Evolutionary conservation across 2,113 vertebrate genomes (phyloP), one percentile per base, ranked within the genome.

Genomic region (Chamaea fasciata): DNA sequence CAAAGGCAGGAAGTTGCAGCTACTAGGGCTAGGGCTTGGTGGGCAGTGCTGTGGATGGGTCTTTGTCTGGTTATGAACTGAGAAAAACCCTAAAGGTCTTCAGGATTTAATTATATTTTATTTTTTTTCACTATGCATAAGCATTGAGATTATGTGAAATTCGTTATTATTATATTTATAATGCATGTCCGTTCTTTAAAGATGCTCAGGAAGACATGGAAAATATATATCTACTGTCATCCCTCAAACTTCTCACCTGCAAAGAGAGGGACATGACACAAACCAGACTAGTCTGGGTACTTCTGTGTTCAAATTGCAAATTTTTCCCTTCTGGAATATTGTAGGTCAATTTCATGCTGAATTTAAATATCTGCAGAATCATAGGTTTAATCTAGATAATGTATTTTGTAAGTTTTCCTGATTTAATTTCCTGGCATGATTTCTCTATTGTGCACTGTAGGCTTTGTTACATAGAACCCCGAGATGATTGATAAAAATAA

Each of bases 281-380:
- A 59, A 46, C 52, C 18, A 68, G 46, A 44, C 5, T 42, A 33
- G 5, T 39, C 64, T 79, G 44, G 80, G 27, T 50, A 60, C 11
- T 94, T 92, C 90, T 71, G 46, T 76, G 39, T 30, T 30, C 69
- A 82, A 90, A 93, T 84, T 76, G 47, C 46, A 87, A 55, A 68
- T 23, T 56, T 49, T 88, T 26, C 83, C 76, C 59, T n/a, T 94
- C 50, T 85, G 33, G 53, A 85, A 86, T 79, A 78, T 30, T 89
- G 42, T 27, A 49, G 42, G 82, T 60, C 55, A 56, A 64, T 94
- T 96, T 87, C 80, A 37, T 30, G 42, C 39, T 92, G 69, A 57
- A 86, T 96, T 96, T 92, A 95, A 97, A 64, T 73, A 95, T 92
- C 91, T 95, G 55, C 53, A 94, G 67, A 96, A 89, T 96, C 92